phyloP scores from a whole-genome alignment of 2,888 invertebrate genomes.

The Meteorus colon region DNA sequence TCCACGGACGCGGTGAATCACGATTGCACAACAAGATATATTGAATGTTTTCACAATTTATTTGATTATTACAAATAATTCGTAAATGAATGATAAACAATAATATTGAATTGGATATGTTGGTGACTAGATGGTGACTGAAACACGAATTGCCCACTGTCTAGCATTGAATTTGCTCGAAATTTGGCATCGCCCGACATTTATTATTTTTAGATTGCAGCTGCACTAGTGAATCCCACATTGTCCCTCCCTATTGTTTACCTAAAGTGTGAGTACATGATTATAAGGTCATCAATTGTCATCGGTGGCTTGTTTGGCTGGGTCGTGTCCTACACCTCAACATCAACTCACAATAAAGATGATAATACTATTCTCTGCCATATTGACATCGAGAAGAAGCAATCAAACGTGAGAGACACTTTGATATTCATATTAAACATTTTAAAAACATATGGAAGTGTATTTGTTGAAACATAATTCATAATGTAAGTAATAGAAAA shows the following conservation, averaged over 20 bases:
- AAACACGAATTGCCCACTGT: conserved; percentile 35
- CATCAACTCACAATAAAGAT: background rate
- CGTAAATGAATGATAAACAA: background rate
- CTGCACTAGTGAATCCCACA: conserved; percentile 44
- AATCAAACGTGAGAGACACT: background rate
- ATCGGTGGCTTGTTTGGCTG: conserved; percentile 7
- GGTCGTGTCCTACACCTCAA: background rate
- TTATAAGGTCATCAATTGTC: conserved; percentile 13
- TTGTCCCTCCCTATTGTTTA: conserved; percentile 57
- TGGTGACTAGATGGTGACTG: conserved; percentile 26
- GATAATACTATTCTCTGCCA: background rate
- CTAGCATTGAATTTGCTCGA: conserved; percentile 63
- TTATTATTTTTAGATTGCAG: conserved; percentile 66
- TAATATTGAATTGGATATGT: conserved; percentile 14
- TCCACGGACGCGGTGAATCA: background rate
- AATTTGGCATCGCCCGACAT: conserved; percentile 68
- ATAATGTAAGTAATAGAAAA: background rate
- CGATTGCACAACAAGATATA: background rate
- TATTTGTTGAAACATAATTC: background rate
- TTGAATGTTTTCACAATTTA: background rate
- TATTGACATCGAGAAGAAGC: background rate
- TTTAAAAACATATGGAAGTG: background rate
- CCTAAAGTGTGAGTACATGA: conserved; percentile 15
- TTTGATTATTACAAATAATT: background rate
- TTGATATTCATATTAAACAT: background rate